Evolutionary conservation across 2,113 vertebrate species (phyloP).

Genomic region (Cricetomys ansorgei): DNA sequence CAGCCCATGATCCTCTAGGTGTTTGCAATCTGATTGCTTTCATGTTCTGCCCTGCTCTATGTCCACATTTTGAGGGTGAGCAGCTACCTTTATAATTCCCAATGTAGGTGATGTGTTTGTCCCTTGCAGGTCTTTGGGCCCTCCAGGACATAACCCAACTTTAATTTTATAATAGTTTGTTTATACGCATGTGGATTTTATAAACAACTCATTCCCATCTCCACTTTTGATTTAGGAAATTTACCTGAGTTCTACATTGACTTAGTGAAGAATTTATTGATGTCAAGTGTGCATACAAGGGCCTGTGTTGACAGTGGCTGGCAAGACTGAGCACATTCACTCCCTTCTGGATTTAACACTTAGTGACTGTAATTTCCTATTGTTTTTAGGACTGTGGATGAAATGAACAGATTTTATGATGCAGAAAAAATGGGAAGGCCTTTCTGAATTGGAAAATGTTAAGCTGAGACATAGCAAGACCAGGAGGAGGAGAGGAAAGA

Average conservation of each 20-base stretch:
- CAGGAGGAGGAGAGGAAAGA: not conserved
- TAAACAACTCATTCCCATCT: not conserved
- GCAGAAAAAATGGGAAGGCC: not conserved
- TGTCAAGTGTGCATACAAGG: not conserved
- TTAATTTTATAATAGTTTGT: constrained; percentile 20
- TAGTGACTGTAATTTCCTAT: constrained; percentile 7
- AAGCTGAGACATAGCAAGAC: not conserved
- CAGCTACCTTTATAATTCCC: constrained; percentile 2
- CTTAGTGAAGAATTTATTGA: not conserved
- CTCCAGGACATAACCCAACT: not conserved
- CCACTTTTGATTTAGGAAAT: constrained; percentile 37
- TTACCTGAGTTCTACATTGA: not conserved
- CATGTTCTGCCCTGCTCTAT: constrained; percentile 47
- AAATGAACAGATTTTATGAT: not conserved
- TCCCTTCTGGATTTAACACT: not conserved
- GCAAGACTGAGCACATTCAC: not conserved
- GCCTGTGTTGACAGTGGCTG: not conserved
- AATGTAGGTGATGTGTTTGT: not conserved
- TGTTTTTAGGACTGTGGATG: not conserved
- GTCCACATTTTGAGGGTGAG: constrained; percentile 48
- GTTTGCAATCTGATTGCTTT: constrained; percentile 71
- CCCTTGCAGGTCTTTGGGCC: not conserved
- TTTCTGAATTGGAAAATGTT: not conserved
- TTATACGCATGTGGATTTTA: not conserved
- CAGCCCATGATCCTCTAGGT: constrained; percentile 66